Conservation (phyloP, 2,888 invertebrate genomes). For the Eristalinus aeneus region DNA sequence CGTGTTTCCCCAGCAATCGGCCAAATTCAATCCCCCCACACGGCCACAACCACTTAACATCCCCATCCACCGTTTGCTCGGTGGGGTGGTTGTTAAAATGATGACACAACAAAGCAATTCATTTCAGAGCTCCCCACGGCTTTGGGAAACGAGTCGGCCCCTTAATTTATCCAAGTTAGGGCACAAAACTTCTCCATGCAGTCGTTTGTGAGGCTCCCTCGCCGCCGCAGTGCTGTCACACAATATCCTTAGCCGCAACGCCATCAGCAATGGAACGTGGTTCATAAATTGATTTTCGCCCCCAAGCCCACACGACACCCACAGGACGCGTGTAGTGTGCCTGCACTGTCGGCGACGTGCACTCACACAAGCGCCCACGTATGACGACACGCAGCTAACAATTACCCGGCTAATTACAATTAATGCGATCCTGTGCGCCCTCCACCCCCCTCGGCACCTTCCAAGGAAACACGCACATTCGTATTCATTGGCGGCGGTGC, state of each 20-base stretch:
- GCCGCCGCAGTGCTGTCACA: background rate
- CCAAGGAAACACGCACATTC: slow-evolving; percentile 24
- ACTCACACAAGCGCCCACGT: background rate
- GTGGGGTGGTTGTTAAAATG: background rate
- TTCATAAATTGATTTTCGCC: slow-evolving; percentile 29
- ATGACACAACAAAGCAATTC: background rate
- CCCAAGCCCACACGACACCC: background rate
- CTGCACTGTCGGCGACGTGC: background rate
- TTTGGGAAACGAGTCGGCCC: background rate
- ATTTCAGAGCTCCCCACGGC: background rate
- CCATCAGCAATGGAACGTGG: background rate
- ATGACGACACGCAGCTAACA: slow-evolving; percentile 42
- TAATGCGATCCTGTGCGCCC: slow-evolving; percentile 32
- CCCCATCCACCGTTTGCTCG: background rate
- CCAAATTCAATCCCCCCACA: too few relatives aligned
- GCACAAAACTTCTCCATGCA: background rate
- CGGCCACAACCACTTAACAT: background rate
- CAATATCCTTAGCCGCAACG: background rate
- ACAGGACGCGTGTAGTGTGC: background rate
- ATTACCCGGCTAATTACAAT: slow-evolving; percentile 64
- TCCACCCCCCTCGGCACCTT: background rate
- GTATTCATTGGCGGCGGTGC: slow-evolving; percentile 21
- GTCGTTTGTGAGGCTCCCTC: background rate
- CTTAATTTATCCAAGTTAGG: background rate
- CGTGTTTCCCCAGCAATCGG: too few relatives aligned